A percentile compares a stretch with the other conserved stretches of the same genome.
phyloP scores from a whole-genome alignment of 2,888 invertebrate species.

The Pyrrhia umbra region DNA sequence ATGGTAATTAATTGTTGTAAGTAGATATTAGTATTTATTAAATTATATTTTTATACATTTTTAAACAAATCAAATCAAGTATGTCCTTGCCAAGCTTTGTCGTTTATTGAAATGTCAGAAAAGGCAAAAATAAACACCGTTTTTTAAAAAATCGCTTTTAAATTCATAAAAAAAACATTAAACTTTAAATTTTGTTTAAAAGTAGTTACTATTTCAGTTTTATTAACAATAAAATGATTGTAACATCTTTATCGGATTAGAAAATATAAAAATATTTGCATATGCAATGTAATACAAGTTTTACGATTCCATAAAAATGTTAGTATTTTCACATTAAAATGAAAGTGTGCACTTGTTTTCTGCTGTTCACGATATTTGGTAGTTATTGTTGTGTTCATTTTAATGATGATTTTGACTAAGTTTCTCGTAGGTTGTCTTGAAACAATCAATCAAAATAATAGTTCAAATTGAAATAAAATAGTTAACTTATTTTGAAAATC shows the following conservation, averaged over 20 bases:
- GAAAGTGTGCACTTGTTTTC: slow-evolving; percentile 23
- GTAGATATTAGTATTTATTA: too few species aligned
- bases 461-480: too few species aligned
- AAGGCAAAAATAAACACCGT: not conserved
- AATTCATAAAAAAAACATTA: not conserved
- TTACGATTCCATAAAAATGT: slow-evolving; percentile 16
- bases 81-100: too few species aligned
- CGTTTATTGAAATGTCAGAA: too few species aligned
- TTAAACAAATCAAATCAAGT: too few species aligned
- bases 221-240: slow-evolving; percentile 11
- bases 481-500: too few species aligned
- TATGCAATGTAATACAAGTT: not conserved
- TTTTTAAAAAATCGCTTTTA: not conserved
- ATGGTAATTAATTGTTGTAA: too few species aligned
- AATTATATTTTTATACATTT: too few species aligned
- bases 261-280: slow-evolving; percentile 6
- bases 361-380: slow-evolving; percentile 33
- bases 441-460: too few species aligned
- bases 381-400: too few species aligned
- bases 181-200: not conserved
- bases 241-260: not conserved
- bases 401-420: too few species aligned
- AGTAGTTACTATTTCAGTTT: not conserved
- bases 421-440: too few species aligned
- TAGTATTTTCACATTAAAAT: slow-evolving; percentile 26